These are phyloP conservation scores for Empis stercorea DNA, from an alignment of 2,888 invertebrate species.

Conservation along the genomic window DNA sequence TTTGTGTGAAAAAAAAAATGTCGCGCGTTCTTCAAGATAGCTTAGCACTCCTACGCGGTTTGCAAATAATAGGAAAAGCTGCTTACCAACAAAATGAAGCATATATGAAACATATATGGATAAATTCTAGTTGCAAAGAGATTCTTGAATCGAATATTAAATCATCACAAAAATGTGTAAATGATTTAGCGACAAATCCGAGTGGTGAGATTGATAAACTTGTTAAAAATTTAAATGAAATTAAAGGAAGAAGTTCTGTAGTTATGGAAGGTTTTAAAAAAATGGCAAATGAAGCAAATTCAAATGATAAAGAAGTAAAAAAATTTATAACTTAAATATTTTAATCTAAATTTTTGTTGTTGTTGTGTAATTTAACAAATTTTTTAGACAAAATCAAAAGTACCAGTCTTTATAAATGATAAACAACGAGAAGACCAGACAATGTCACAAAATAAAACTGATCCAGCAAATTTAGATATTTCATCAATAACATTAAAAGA, in stretches of 20 bases:
- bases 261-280: conserved; percentile 58
- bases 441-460: conserved; percentile 12
- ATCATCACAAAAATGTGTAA: conserved; percentile 18
- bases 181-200: conserved; percentile 22
- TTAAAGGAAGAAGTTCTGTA: conserved; percentile 49
- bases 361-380: too few species aligned
- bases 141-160: conserved; percentile 24
- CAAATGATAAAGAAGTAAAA: conserved; percentile 2
- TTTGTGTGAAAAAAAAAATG: too few species aligned
- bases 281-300: conserved; percentile 32
- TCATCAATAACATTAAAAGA: conserved; percentile 33
- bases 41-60: conserved; percentile 33
- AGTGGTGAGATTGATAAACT: conserved; percentile 31
- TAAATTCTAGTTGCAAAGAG: conserved; percentile 54
- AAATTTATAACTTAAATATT: too few species aligned
- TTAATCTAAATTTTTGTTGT: too few species aligned
- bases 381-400: not conserved
- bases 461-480: conserved; percentile 30
- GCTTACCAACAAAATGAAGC: conserved; percentile 51
- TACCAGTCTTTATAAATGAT: too few species aligned
- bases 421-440: too few species aligned
- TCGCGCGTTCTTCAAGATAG: too few species aligned
- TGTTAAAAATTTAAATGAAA: conserved; percentile 40
- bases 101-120: conserved; percentile 46
- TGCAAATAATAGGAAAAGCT: conserved; percentile 54